Percentiles rank a stretch among this genome's conserved stretches.
Evolutionary conservation across 2,888 invertebrate species (phyloP).

Genomic region (Diadromus collaris): DNA sequence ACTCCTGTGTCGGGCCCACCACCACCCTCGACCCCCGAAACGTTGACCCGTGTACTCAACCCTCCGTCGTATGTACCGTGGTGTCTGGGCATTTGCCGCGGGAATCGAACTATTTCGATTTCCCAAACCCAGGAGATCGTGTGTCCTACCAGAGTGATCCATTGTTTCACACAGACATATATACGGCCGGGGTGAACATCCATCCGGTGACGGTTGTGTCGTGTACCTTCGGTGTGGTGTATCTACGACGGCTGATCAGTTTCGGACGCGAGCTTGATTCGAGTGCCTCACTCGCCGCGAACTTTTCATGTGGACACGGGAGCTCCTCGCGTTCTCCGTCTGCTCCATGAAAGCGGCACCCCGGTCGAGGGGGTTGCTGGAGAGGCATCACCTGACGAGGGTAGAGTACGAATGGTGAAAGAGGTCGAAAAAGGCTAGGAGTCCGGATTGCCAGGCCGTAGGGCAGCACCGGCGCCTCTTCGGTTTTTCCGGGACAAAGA

Average conservation of each 20-base stretch:
- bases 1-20: slow-evolving; percentile 39
- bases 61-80: slow-evolving; percentile 10
- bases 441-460: slow-evolving; percentile 12
- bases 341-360: background rate
- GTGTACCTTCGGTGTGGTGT: slow-evolving; percentile 35
- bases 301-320: slow-evolving; percentile 50
- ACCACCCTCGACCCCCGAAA: background rate
- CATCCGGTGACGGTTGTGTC: background rate
- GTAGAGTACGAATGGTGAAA: slow-evolving; percentile 5
- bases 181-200: background rate
- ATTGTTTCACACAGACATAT: slow-evolving; percentile 62
- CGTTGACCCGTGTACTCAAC: slow-evolving; percentile 62
- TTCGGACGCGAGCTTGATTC: slow-evolving; percentile 47
- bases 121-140: slow-evolving; percentile 65
- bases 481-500: slow-evolving; percentile 15
- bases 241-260: slow-evolving; percentile 47
- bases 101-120: slow-evolving; percentile 68
- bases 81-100: slow-evolving; percentile 49
- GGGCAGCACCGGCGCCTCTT: background rate
- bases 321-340: background rate
- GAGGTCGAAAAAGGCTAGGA: slow-evolving; percentile 29
- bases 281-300: slow-evolving; percentile 41
- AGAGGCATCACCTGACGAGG: slow-evolving; percentile 35
- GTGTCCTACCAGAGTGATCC: slow-evolving; percentile 69
- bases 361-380: slow-evolving; percentile 9